A percentile compares a stretch with the other conserved stretches of the same genome.
phyloP scores from a whole-genome alignment of 2,797 vertebrate genomes.

The Meda fulgida region DNA sequence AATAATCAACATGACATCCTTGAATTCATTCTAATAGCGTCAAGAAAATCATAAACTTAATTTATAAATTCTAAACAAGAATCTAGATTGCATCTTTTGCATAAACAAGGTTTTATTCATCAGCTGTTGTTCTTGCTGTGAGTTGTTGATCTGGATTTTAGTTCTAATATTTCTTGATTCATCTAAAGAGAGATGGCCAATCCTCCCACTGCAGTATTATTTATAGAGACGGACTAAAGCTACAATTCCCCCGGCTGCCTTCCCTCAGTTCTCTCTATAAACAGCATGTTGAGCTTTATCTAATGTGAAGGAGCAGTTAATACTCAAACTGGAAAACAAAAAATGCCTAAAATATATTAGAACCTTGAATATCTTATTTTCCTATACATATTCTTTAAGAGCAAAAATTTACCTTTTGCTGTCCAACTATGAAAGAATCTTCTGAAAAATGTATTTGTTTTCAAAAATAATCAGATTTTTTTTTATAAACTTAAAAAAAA shows the following conservation, averaged over 20 bases:
- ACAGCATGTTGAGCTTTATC: constrained; percentile 60
- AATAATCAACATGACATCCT: neutral
- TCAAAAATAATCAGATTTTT: no score
- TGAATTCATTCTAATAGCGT: neutral
- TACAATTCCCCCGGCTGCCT: constrained; percentile 62
- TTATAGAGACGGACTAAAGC: constrained; percentile 75
- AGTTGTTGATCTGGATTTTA: constrained; percentile 51
- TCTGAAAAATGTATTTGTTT: neutral
- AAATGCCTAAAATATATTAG: neutral
- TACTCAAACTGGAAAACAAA: constrained; percentile 40
- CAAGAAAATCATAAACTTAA: neutral
- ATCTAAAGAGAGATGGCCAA: constrained; percentile 62
- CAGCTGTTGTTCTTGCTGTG: constrained; percentile 28
- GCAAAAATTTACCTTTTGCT: neutral
- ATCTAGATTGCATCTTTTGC: neutral
- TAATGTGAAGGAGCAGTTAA: constrained; percentile 44
- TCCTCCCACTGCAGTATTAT: constrained; percentile 74
- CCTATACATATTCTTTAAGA: neutral
- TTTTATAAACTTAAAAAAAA: no score
- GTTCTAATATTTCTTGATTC: constrained; percentile 62
- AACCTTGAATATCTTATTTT: neutral
- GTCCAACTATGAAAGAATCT: neutral
- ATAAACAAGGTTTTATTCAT: constrained; percentile 12
- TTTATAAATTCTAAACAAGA: neutral
- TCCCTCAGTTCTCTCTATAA: constrained; percentile 55